These are phyloP conservation scores for Coregonus suidteri DNA, from an alignment of 2,797 vertebrate genomes.

Conservation along the genomic window DNA sequence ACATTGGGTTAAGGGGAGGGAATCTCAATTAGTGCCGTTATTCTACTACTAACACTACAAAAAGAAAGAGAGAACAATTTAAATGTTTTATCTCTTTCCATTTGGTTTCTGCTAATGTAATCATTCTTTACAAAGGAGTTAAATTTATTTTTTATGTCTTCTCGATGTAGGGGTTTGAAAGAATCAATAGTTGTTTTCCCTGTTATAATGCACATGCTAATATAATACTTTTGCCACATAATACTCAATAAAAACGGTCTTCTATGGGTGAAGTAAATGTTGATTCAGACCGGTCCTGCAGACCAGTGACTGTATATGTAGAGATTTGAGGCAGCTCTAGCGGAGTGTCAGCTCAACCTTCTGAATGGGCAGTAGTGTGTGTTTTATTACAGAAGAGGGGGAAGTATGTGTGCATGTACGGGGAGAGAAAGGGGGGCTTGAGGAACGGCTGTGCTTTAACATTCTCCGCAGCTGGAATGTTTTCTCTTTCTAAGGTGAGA, in stretches of 20 bases:
- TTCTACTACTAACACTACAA: slow-evolving; percentile 37
- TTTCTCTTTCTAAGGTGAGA: slow-evolving; percentile 26
- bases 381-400: slow-evolving; percentile 62
- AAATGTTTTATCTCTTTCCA: neutral
- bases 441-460: slow-evolving; percentile 1
- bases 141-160: neutral
- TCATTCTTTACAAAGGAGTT: neutral
- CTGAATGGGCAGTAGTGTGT: slow-evolving; percentile 68
- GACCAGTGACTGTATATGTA: too few relatives aligned
- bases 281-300: neutral
- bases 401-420: neutral
- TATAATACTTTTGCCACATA: slow-evolving; percentile 14
- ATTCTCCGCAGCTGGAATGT: slow-evolving; percentile 44
- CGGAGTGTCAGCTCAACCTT: too few relatives aligned
- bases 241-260: slow-evolving; percentile 44
- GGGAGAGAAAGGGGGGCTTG: neutral
- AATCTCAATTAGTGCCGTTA: slow-evolving; percentile 68
- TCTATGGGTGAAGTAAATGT: slow-evolving; percentile 56
- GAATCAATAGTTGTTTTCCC: neutral
- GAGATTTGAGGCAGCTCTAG: slow-evolving; percentile 24
- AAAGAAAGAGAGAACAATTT: too few relatives aligned
- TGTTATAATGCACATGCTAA: too few relatives aligned
- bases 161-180: neutral
- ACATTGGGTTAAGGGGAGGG: slow-evolving; percentile 69
- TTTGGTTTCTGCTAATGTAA: neutral